Conservation (phyloP, 2,797 vertebrate species). For the Oryzias dopingdopingensis region DNA sequence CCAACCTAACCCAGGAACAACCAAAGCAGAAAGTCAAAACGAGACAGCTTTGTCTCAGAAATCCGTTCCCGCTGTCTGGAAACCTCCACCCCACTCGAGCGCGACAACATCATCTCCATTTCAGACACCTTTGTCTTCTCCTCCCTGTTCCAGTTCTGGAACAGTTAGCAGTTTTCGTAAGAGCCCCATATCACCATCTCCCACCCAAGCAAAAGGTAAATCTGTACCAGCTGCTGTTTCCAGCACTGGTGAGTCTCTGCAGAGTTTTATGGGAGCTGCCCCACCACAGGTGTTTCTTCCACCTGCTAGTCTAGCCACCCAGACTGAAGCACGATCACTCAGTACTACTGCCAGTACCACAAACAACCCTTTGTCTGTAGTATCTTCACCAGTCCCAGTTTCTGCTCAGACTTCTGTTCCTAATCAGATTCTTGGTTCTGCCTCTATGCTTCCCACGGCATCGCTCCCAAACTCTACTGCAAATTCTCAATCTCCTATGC, state of each 20-base stretch:
- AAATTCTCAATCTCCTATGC: slow-evolving; percentile 49
- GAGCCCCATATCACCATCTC: slow-evolving; percentile 81
- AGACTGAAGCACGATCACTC: slow-evolving; percentile 45
- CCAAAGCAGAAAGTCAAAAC: slow-evolving; percentile 77
- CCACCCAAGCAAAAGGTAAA: slow-evolving; percentile 82
- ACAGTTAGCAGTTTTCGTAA: slow-evolving; percentile 77
- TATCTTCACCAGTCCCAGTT: slow-evolving; percentile 51
- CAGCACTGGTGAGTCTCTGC: slow-evolving; percentile 74
- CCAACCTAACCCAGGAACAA: slow-evolving; percentile 62
- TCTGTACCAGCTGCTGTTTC: slow-evolving; percentile 80
- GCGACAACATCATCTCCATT: slow-evolving; percentile 66
- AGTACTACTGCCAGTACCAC: slow-evolving; percentile 39
- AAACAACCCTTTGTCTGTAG: slow-evolving; percentile 41
- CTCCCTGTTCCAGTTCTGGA: slow-evolving; percentile 84
- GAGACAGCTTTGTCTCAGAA: slow-evolving; percentile 68
- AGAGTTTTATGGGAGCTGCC: slow-evolving; percentile 42
- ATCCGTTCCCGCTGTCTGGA: slow-evolving; percentile 57
- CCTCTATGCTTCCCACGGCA: slow-evolving; percentile 34
- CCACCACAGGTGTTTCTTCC: slow-evolving; percentile 49
- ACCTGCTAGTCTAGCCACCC: slow-evolving; percentile 49
- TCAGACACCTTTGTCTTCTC: slow-evolving; percentile 77
- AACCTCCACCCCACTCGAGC: slow-evolving; percentile 56
- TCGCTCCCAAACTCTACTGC: slow-evolving; percentile 46
- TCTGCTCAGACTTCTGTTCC: slow-evolving; percentile 44
- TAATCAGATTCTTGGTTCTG: slow-evolving; percentile 41